These are phyloP conservation scores for Chloromyia formosa DNA, from an alignment of 2,888 invertebrate species.

Conservation along the genomic window DNA sequence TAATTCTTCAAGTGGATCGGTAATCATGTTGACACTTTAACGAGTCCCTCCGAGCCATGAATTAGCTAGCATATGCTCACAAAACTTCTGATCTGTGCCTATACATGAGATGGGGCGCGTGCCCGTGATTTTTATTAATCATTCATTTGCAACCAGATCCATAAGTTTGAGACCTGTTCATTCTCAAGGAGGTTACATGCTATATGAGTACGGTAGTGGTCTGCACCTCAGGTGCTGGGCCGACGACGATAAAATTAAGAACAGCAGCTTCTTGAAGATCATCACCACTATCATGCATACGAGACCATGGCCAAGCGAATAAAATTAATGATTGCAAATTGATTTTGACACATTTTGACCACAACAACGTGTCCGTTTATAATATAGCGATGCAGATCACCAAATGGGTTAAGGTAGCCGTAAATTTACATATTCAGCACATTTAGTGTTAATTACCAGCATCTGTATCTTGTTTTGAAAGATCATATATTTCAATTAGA, in stretches of 20 bases:
- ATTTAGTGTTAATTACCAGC: conserved; percentile 46
- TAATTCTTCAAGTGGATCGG: neutral
- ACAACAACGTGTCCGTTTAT: conserved; percentile 4
- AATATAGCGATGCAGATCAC: conserved; percentile 15
- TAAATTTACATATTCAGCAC: conserved; percentile 40
- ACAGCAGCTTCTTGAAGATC: conserved; percentile 12
- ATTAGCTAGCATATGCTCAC: neutral
- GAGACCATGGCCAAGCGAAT: conserved; percentile 24
- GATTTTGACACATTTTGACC: conserved; percentile 47
- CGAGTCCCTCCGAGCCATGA: conserved; percentile 33
- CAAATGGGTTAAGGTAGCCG: conserved; percentile 27
- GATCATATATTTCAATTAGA: conserved; percentile 49
- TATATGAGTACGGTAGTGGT: neutral
- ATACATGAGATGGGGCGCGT: conserved; percentile 39
- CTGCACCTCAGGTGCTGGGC: neutral
- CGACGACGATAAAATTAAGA: neutral
- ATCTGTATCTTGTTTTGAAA: conserved; percentile 48
- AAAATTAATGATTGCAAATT: conserved; percentile 50
- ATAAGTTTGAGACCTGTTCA: neutral
- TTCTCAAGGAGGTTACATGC: no score
- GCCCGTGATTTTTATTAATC: conserved; percentile 45
- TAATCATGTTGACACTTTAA: conserved; percentile 45
- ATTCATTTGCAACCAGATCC: conserved; percentile 19
- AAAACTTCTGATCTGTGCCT: neutral
- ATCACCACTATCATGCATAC: neutral